Evolutionary conservation across 2,113 vertebrate genomes (phyloP).

Genomic region (Campylorhamphus procurvoides): DNA sequence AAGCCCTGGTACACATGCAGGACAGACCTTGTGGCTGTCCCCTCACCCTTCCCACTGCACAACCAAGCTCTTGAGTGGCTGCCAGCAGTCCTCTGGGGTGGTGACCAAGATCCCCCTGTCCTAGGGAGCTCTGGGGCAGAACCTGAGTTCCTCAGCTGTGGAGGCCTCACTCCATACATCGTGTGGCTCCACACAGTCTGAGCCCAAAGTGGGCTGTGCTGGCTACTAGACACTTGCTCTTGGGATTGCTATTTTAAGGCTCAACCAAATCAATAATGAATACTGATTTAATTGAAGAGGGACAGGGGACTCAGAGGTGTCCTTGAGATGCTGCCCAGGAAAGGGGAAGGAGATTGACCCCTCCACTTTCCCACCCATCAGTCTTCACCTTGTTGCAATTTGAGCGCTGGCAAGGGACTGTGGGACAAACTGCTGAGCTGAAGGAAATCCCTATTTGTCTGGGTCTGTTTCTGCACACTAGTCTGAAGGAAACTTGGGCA

Average conservation of each 20-base stretch:
- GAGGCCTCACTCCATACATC: neutral
- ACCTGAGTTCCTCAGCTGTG: neutral
- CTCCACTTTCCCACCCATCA: neutral
- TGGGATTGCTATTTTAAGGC: constrained; percentile 53
- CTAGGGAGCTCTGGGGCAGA: neutral
- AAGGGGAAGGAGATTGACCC: neutral
- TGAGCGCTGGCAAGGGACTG: neutral
- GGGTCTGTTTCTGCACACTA: neutral
- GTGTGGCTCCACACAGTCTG: neutral
- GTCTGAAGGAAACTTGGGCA: neutral
- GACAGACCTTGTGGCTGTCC: neutral
- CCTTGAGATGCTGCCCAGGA: constrained; percentile 20
- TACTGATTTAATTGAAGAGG: constrained; percentile 44
- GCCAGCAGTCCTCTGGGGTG: neutral
- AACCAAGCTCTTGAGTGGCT: neutral
- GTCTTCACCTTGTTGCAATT: neutral
- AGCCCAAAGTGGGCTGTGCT: neutral
- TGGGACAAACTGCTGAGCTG: neutral
- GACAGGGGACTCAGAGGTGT: neutral
- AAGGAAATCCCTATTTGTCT: neutral
- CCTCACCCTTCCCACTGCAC: neutral
- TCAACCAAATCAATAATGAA: constrained; percentile 45
- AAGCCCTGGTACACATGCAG: neutral
- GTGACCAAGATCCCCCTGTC: rapidly evolving
- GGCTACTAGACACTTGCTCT: neutral